Base-by-base conservation (phyloP, 2,797 vertebrate genomes). In the Sebastes nivosus region DNA sequence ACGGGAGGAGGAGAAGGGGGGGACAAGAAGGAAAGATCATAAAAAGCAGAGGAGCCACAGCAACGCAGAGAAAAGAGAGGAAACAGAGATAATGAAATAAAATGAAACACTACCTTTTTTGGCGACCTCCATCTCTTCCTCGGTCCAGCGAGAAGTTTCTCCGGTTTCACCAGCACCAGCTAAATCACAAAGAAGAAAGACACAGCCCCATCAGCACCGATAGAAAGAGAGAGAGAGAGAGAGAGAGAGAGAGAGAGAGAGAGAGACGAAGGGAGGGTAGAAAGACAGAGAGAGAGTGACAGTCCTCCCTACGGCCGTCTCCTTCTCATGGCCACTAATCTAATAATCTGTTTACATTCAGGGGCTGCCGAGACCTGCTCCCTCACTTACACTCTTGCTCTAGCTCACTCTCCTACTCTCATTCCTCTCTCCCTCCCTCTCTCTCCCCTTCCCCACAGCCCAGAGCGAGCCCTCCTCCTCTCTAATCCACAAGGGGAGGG, bases 101-200 rank as follows among this genome's bases (percentile, higher is more conserved):
- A 72, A 59, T 36, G 16, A 79, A 89, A 85, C 82, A n/a, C 81
- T 95, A 99, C 99, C 99, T 97, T 99, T 99, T 96, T 99, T 99
- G 93, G 99, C 99, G 57, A 99, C 97, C 95, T 99, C 99, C 99
- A 99, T 99, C 96, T 99, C 99, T 95, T 99, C 99, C 95, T 99
- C 99, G 86, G 99, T 99, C 99, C 99, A 99, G 93, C 99, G 97
- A 90, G 98, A 99, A 88, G 98, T 99, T 95, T 99, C 99, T 90
- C 98, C 98, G 74, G 97, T 96, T 93, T 99, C 99, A 78, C 97
- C 88, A 74, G 96, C 94, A 94, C 97, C 97, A 97, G 95, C 95
- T 96, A 94, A 90, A 93, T 93, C 93, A 91, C 92, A 95, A 89
- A 80, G 91, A 84, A 84, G 89, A 83, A 88, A 93, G 94, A 86